phyloP scores from a whole-genome alignment of 2,888 invertebrate species.

The Gryllus longicercus region DNA sequence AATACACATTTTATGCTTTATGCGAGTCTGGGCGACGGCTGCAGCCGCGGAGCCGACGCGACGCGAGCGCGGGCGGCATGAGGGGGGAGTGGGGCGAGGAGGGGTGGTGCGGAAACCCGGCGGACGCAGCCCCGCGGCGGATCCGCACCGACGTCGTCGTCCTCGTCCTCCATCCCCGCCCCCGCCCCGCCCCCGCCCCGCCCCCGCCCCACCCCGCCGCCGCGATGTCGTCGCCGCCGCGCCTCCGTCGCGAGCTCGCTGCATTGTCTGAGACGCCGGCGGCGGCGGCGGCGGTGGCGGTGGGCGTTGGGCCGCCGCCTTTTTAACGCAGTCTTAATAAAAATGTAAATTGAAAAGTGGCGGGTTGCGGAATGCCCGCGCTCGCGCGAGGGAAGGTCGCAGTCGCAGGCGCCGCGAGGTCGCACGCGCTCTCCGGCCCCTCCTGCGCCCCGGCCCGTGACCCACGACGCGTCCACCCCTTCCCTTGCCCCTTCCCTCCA shows the following conservation, averaged over 20 bases:
- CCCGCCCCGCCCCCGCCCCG: too few species aligned
- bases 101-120: not conserved
- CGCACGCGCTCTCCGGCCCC: not conserved
- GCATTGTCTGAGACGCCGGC: constrained; percentile 9
- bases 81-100: not conserved
- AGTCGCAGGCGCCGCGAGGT: not conserved
- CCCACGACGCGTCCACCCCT: too few species aligned
- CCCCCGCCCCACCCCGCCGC: too few species aligned
- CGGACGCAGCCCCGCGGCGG: not conserved
- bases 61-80: not conserved
- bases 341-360: constrained; percentile 17
- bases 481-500: not conserved
- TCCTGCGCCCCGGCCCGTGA: not conserved
- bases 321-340: constrained; percentile 17
- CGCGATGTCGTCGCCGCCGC: too few species aligned
- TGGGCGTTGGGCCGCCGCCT: not conserved
- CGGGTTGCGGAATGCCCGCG: not conserved
- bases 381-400: too few species aligned
- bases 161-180: too few species aligned
- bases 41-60: too few species aligned
- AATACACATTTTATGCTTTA: constrained; percentile 17
- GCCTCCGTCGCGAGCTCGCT: not conserved
- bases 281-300: too few species aligned
- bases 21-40: not conserved
- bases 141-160: too few species aligned